A percentile compares a stretch with the other conserved stretches of the same genome.
These are phyloP conservation scores for Ophiodon elongatus DNA, from an alignment of 2,113 vertebrate species.

Conservation along the genomic window DNA sequence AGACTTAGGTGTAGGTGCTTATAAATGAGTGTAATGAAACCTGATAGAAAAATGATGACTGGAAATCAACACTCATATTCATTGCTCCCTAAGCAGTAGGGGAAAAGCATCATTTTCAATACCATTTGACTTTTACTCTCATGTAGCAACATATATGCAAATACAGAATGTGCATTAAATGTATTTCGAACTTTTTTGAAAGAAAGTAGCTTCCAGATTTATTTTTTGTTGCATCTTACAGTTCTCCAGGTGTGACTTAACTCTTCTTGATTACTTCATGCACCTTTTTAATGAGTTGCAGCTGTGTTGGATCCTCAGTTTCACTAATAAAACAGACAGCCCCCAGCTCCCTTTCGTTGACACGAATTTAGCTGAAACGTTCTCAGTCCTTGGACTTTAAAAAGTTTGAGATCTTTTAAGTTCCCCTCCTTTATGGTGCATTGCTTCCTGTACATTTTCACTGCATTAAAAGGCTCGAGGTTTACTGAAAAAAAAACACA, in stretches of 20 bases:
- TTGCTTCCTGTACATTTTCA: not conserved
- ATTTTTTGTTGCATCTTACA: not conserved
- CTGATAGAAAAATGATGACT: not conserved
- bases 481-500: not conserved
- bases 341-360: not conserved
- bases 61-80: not conserved
- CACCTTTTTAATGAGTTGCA: slow-evolving; percentile 11
- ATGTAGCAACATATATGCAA: not conserved
- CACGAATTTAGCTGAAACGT: not conserved
- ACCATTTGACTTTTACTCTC: not conserved
- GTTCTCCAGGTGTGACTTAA: not conserved
- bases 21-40: not conserved
- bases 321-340: slow-evolving; percentile 7
- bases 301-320: not conserved
- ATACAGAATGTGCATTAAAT: not conserved
- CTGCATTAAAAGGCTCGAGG: not conserved
- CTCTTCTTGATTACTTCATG: not conserved
- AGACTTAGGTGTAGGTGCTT: not conserved
- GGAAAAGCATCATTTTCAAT: not conserved
- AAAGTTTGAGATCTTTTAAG: not conserved
- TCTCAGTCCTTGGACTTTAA: not conserved
- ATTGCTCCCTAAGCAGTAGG: not conserved
- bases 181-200: not conserved
- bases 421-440: not conserved
- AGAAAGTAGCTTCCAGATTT: not conserved